Evolutionary conservation across 2,888 invertebrate species (phyloP), one percentile per base, ranked within the genome.

Genomic region (Tetragonula carbonaria): DNA sequence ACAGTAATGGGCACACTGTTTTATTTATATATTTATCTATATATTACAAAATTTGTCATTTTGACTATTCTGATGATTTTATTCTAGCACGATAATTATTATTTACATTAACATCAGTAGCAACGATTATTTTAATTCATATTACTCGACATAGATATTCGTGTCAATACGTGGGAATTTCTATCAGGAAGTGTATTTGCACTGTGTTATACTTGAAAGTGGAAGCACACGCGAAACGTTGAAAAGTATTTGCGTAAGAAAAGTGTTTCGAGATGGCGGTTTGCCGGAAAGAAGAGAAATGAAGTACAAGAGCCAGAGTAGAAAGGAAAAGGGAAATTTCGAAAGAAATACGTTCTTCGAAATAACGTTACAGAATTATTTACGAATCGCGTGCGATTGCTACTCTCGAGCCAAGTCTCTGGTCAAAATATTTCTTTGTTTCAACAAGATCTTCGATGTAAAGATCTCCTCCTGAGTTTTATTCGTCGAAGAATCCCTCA

Each of bases 381-480:
- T 79, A 82, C 73, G 78, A 81, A 73, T 62, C 78, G 45, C 65
- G 65, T 66, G 38, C 51, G 62, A 53, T 62, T 72, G 53, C 16
- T 73, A 50, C 66, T 51, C 33, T 59, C 50, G 55, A 72, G 16
- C 14, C n/a, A 8, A 33, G 21, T 62, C 53, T 57, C 53, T 33
- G 68, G 79, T 65, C 68, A 8, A 45, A 11, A 45, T 67, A 6
- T 68, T 57, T 18, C n/a, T 28, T 67, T 45, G 23, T n/a, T 51
- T 38, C 2, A 23, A 1, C 14, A n/a, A 70, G 45, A 65, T 55
- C 55, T 62, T 28, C 21, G 57, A 51, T 53, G 21, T 6, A 14
- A 8, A 11, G n/a, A 51, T 62, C 13, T 59, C 14, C 8, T 28
- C 14, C 23, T 62, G 16, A 62, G 16, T 4, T 33, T 23, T 51